Percentiles rank a stretch among this genome's conserved stretches.
These are phyloP conservation scores for Clarias pachynema DNA, from an alignment of 2,797 vertebrate species.

Conservation along the genomic window DNA sequence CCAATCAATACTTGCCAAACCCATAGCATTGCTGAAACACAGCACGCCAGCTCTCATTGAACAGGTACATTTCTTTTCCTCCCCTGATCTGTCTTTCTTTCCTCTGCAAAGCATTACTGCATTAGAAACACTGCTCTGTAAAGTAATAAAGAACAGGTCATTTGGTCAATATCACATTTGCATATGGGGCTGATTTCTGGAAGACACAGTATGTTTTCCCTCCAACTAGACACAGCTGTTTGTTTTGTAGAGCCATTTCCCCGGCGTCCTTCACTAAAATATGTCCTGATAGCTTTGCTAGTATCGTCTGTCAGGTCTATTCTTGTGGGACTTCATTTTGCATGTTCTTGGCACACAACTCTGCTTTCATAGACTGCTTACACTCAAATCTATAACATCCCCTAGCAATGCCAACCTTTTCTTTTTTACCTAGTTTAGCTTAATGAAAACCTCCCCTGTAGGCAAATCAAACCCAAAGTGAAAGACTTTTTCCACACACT, in stretches of 20 bases:
- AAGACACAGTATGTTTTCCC: constrained; percentile 64
- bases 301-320: constrained; percentile 63
- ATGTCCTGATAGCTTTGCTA: constrained; percentile 70
- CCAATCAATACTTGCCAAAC: constrained; percentile 62
- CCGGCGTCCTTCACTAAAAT: constrained; percentile 69
- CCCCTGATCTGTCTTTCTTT: constrained; percentile 1
- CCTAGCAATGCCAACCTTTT: constrained; percentile 34
- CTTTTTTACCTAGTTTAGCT: constrained; percentile 58
- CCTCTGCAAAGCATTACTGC: neutral
- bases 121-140: constrained; percentile 20
- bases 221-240: constrained; percentile 66
- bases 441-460: constrained; percentile 63
- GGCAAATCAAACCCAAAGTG: constrained; percentile 53
- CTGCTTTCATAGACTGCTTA: constrained; percentile 46
- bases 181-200: constrained; percentile 69
- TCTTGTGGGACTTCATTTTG: constrained; percentile 58
- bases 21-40: constrained; percentile 41
- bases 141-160: constrained; percentile 21
- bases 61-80: constrained; percentile 45
- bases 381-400: constrained; percentile 45
- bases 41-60: constrained; percentile 26
- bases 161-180: constrained; percentile 57
- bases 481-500: constrained; percentile 43
- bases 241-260: constrained; percentile 67
- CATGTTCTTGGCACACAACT: constrained; percentile 39